phyloP scores from a whole-genome alignment of 2,888 invertebrate genomes.

The Antheraea yamamai region DNA sequence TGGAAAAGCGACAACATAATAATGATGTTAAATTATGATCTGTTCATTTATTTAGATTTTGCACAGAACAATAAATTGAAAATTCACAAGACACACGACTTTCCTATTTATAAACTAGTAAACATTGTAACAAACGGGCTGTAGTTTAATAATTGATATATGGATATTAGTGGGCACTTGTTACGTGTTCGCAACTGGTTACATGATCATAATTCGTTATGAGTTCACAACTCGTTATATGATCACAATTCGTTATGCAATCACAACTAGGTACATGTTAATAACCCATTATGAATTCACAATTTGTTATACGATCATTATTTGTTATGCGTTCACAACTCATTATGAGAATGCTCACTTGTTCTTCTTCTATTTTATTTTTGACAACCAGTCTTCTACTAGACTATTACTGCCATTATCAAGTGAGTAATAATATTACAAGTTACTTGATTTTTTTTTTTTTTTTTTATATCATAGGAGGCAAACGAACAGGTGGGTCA shows the following conservation, averaged over 20 bases:
- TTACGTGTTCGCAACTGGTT: not conserved
- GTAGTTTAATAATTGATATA: not conserved
- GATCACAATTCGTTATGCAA: not conserved
- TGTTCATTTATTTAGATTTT: not conserved
- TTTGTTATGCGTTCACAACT: not conserved
- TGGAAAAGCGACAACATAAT: not conserved
- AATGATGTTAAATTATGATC: not conserved
- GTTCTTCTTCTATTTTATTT: not conserved
- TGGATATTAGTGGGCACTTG: not conserved
- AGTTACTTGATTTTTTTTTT: too few species aligned
- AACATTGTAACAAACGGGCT: not conserved
- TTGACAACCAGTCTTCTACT: too few species aligned
- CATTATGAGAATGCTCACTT: not conserved
- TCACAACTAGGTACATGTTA: not conserved
- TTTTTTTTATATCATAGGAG: too few species aligned
- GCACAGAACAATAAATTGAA: not conserved
- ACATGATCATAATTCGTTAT: not conserved
- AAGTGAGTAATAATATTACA: too few species aligned
- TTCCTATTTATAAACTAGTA: not conserved
- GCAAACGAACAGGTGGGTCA: too few species aligned
- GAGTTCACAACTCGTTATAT: not conserved
- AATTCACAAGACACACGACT: not conserved
- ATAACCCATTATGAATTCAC: not conserved
- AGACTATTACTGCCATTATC: too few species aligned
- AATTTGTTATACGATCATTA: not conserved